Evolutionary conservation across 1,140 invertebrate species (phyloP).

Genomic region (Polyergus mexicanus): DNA sequence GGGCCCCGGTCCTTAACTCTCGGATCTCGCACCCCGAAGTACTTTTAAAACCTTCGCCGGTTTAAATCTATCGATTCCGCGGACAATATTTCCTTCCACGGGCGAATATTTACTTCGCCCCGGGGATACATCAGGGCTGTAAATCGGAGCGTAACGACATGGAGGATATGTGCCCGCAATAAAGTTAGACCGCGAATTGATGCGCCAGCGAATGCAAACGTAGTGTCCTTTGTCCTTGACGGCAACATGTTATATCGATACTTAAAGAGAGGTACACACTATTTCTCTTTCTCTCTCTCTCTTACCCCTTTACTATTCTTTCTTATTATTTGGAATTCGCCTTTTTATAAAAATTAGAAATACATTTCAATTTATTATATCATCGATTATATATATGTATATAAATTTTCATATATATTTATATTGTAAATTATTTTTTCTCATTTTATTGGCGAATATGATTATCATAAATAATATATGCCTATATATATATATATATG

Average conservation of each 20-base stretch:
- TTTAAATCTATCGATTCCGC: slow-evolving; percentile 55
- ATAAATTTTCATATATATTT: too few relatives aligned
- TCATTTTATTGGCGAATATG: not conserved
- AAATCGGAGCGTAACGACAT: slow-evolving; percentile 56
- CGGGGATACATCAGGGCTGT: slow-evolving; percentile 52
- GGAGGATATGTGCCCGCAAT: slow-evolving; percentile 49
- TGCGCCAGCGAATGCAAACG: slow-evolving; percentile 38
- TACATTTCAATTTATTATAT: not conserved
- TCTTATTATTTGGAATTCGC: not conserved
- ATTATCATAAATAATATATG: not conserved
- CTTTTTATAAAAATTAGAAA: not conserved
- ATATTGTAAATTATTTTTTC: too few relatives aligned
- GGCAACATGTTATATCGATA: not conserved
- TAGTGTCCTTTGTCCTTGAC: slow-evolving; percentile 9
- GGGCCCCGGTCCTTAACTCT: slow-evolving; percentile 47
- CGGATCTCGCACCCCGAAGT: slow-evolving; percentile 10
- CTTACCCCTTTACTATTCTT: too few relatives aligned
- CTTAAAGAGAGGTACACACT: not conserved
- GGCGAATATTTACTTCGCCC: slow-evolving; percentile 58
- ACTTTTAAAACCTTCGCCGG: slow-evolving; percentile 39
- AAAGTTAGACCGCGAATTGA: slow-evolving; percentile 60
- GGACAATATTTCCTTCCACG: slow-evolving; percentile 46
- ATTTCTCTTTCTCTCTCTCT: too few relatives aligned
- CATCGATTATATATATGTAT: not conserved
- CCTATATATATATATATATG: not conserved